Conservation (phyloP, 2,888 invertebrate species). For the Graphium colonna region DNA sequence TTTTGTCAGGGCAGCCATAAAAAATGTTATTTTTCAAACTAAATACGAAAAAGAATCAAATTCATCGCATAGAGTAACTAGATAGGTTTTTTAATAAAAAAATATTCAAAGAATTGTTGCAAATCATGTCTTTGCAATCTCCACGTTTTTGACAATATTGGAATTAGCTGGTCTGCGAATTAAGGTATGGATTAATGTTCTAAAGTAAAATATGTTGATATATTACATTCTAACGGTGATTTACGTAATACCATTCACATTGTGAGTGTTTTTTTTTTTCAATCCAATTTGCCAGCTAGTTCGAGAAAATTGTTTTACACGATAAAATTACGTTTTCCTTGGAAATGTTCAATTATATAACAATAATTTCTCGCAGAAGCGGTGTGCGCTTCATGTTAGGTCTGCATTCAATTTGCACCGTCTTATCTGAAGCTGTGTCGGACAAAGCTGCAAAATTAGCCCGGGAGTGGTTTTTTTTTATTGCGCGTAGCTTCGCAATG, state of each 20-base stretch:
- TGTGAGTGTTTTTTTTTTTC: not conserved
- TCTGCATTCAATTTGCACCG: constrained; percentile 19
- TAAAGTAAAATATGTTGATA: no score
- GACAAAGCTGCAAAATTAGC: constrained; percentile 50
- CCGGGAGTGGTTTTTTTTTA: constrained; percentile 61
- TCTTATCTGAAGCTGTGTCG: constrained; percentile 24
- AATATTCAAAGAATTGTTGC: no score
- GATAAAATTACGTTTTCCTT: constrained; percentile 6
- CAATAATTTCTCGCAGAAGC: constrained; percentile 40
- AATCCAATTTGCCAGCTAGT: not conserved
- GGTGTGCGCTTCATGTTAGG: constrained; percentile 33
- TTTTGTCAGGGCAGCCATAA: no score
- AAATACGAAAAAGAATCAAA: no score
- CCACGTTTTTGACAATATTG: no score
- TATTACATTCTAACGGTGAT: no score
- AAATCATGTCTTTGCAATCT: no score
- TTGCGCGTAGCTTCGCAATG: constrained; percentile 37
- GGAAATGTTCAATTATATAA: constrained; percentile 15
- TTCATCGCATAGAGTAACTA: no score
- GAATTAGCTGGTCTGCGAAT: no score
- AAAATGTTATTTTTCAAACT: no score
- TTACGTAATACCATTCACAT: not conserved
- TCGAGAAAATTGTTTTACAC: not conserved
- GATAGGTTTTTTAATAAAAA: no score
- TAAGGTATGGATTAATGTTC: no score